Base-by-base conservation (phyloP, 2,888 invertebrate species). In the Tetragonula carbonaria region DNA sequence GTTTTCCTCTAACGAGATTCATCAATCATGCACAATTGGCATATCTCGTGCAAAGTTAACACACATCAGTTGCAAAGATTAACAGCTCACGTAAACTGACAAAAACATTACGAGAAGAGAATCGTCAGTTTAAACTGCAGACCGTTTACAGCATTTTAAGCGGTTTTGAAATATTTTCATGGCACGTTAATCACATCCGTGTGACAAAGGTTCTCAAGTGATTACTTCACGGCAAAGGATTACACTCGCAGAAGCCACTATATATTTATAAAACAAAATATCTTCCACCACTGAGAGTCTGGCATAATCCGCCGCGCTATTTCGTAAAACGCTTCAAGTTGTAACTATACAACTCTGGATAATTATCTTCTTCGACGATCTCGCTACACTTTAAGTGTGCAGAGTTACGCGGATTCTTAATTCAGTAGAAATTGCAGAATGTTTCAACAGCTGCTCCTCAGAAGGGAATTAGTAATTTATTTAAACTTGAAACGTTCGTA, bases 231-330 rank as follows among this genome's bases (percentile, higher is more conserved):
- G 2, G 59, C 33, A 57, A 72, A 38, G 50, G 28, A 73, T 73
- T 73, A 62, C 50, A 50, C 50, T 5, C 5, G n/a, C 53, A 6
- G n/a, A 14, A 55, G 21, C 21, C 33, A 33, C 18, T 62, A 6
- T 53, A 28, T 73, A 73, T 73, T 73, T 62, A 62, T 50, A 28
- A 57, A 73, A 73, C 59, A 14, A 23, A 50, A 21, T 28, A 23
- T 50, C 28, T 28, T 50, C 18, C 13, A 1, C 18, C 18, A 2
- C 11, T 5, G 13, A 5, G 2, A 45, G 23, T 11, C 59, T 45
- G 51, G 13, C 16, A 0, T n/a, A 59, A 72, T 72, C 0, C 45
- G 23, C 5, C 23, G 8, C 5, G 45, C 14, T 28, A 62, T 28
- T 62, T 62, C 6, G 6, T 8, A 28, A 50, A 59, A 73, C 59